phyloP scores from a whole-genome alignment of 1,140 invertebrate species.

The Semibalanus balanoides region DNA sequence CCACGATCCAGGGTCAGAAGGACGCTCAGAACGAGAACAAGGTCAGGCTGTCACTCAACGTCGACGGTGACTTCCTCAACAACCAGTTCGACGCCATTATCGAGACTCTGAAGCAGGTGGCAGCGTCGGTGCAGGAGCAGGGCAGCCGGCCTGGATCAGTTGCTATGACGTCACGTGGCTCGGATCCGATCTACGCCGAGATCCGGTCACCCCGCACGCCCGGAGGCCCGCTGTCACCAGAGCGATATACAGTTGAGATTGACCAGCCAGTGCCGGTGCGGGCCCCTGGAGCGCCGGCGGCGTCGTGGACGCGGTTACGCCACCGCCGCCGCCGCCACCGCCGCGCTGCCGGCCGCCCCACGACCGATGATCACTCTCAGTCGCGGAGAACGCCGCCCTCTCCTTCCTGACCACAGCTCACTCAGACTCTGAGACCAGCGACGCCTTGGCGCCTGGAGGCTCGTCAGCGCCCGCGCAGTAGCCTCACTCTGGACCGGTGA shows the following conservation, averaged over 20 bases:
- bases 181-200: neutral
- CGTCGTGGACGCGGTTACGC: slow-evolving; percentile 10
- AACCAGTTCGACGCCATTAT: slow-evolving; percentile 19
- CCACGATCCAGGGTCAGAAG: neutral
- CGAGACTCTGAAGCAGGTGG: slow-evolving; percentile 19
- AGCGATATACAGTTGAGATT: neutral
- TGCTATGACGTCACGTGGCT: neutral
- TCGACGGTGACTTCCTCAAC: slow-evolving; percentile 15
- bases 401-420: slow-evolving; percentile 12
- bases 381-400: slow-evolving; percentile 10
- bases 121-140: slow-evolving; percentile 16
- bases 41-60: slow-evolving; percentile 1
- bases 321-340: slow-evolving; percentile 13
- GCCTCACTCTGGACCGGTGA: too few species aligned
- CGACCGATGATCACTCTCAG: slow-evolving; percentile 11
- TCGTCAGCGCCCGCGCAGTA: too few species aligned
- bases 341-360: too few species aligned
- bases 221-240: neutral
- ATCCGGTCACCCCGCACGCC: neutral
- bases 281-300: neutral
- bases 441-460: too few species aligned
- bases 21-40: neutral
- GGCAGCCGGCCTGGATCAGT: slow-evolving; percentile 1
- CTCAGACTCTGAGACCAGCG: too few species aligned
- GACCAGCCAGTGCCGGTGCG: slow-evolving; percentile 4